Evolutionary conservation across 2,113 vertebrate species (phyloP), one percentile per base, ranked within the genome.

Genomic region (Nothobranchius kuhntae): DNA sequence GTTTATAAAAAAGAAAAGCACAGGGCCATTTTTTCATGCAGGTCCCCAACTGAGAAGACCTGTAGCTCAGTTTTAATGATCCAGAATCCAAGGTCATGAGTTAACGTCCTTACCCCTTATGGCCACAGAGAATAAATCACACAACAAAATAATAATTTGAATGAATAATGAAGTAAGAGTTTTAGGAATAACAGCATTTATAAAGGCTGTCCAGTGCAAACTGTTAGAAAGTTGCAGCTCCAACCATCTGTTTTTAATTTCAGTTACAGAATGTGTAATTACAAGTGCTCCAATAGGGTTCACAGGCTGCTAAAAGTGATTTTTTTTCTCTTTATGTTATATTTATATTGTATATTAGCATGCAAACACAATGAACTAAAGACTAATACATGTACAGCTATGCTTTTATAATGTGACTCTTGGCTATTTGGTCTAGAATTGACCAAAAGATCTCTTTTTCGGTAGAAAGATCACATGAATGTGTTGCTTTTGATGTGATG

Each of bases 241-340:
- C 68, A 69, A 74, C 86, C 75, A 70, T 81, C 73, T 81, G 81
- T 77, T 75, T 86, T 80, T 84, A 80, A 85, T 85, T 77, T 80
- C 15, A 64, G 62, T 73, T 53, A 67, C 64, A 55, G 55, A 68
- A 76, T n/a, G 46, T 82, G 57, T 61, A 75, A 86, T 75, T 72
- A 63, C 55, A 73, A 72, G 55, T 21, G 45, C 60, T 73, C 71
- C 71, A n/a, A 36, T 47, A 42, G 14, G 30, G 65, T 68, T 78
- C 21, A 53, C 64, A 61, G 69, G 78, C 75, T 0, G n/a, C 61
- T 75, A 9, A 26, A 56, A 78, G 57, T 17, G 6, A 9, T 36
- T 55, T 55, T 58, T 24, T 17, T 47, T 40, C 61, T 30, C 26
- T 42, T 4, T 40, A 46, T 58, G 7, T 61, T 5, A 21, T 69